Percentiles rank a stretch among this genome's conserved stretches.
These are phyloP conservation scores for Calameuta pallipes DNA, from an alignment of 2,888 invertebrate species.

Conservation along the genomic window DNA sequence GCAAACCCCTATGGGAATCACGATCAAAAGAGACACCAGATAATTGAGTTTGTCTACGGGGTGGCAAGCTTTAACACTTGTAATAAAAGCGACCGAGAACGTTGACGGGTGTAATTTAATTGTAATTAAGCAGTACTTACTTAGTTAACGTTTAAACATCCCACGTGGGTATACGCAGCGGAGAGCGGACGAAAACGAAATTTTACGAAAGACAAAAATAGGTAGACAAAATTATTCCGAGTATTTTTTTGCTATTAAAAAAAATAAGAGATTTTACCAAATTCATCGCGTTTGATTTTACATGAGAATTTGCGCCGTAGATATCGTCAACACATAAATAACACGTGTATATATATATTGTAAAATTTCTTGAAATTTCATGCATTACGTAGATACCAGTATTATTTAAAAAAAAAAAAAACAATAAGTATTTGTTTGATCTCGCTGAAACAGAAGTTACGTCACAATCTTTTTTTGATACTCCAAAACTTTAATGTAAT, in stretches of 20 bases:
- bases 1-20: not conserved
- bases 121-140: constrained; percentile 7
- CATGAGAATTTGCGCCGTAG: not conserved
- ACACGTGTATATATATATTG: not conserved
- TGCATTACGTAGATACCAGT: not conserved
- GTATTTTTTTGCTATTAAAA: not conserved
- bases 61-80: not conserved
- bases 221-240: not conserved
- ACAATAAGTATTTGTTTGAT: not conserved
- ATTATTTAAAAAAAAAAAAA: not conserved
- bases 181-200: not conserved
- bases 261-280: not conserved
- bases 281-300: not conserved
- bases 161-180: not conserved
- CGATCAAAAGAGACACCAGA: not conserved
- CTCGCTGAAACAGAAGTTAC: not conserved
- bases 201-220: not conserved
- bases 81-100: not conserved
- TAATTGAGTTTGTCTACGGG: not conserved
- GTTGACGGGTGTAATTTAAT: constrained; percentile 1
- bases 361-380: not conserved
- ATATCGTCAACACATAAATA: not conserved
- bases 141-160: not conserved
- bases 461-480: not conserved
- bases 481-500: not conserved